These are phyloP conservation scores for Gonioctena quinquepunctata DNA, from an alignment of 1,140 invertebrate genomes.

Conservation along the genomic window DNA sequence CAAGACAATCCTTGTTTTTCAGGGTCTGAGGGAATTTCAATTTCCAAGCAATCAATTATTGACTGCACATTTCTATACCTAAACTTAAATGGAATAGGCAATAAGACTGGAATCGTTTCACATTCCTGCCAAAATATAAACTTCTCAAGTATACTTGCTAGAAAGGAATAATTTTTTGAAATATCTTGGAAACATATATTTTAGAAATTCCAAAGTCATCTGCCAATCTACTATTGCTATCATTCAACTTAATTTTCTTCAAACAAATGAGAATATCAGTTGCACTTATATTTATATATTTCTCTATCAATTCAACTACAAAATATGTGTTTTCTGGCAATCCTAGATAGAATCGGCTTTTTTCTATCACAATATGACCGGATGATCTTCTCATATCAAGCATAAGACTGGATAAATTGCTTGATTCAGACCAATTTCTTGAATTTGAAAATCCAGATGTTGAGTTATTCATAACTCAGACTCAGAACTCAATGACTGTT, in stretches of 20 bases:
- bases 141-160: neutral
- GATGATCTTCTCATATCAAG: neutral
- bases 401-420: neutral
- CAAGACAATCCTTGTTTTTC: constrained; percentile 4
- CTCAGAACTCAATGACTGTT: neutral
- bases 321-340: neutral
- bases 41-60: constrained; percentile 17
- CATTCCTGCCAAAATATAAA: neutral
- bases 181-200: neutral
- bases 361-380: neutral
- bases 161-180: neutral
- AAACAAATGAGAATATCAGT: neutral
- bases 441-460: neutral
- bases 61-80: constrained; percentile 9
- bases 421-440: neutral
- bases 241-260: neutral
- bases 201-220: neutral
- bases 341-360: neutral
- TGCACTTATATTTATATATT: neutral
- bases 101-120: neutral
- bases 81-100: too few relatives aligned
- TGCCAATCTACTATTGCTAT: neutral
- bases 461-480: neutral
- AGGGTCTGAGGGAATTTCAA: constrained; percentile 2
- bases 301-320: neutral